A percentile compares a stretch with the other conserved stretches of the same genome.
Evolutionary conservation across 2,797 vertebrate genomes (phyloP).

Genomic region (Vultur gryphus): DNA sequence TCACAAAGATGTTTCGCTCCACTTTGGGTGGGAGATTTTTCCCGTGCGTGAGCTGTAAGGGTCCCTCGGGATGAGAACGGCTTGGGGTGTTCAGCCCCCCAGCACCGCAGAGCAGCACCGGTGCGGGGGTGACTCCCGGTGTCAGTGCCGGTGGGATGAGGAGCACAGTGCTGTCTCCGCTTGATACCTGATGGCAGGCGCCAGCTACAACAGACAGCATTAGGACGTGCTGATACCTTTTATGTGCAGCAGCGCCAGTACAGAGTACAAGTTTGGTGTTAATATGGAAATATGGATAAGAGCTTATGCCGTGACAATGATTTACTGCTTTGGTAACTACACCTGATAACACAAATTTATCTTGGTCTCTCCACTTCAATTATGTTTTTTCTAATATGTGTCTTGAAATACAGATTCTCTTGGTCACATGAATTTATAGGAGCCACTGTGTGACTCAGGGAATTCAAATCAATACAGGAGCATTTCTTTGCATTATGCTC

Average conservation of each 20-base stretch:
- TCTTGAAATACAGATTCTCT: conserved; percentile 60
- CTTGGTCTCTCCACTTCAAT: conserved; percentile 61
- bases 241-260: not conserved
- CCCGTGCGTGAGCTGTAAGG: fast-evolving
- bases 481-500: not conserved
- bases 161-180: fast-evolving
- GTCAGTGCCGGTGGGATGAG: fast-evolving
- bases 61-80: not conserved
- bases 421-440: conserved; percentile 24
- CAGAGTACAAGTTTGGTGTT: conserved; percentile 1
- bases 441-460: not conserved
- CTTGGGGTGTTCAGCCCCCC: not conserved
- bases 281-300: conserved; percentile 67
- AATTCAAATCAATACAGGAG: conserved; percentile 18
- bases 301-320: conserved; percentile 56
- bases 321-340: conserved; percentile 68
- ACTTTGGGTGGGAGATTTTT: not conserved
- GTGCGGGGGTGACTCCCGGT: fast-evolving
- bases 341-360: conserved; percentile 67
- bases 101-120: fast-evolving
- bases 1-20: not conserved
- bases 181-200: not conserved
- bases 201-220: not conserved
- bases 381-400: conserved; percentile 61
- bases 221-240: not conserved